Conservation (phyloP, 2,797 vertebrate species). For the Pseudochaenichthys georgianus region DNA sequence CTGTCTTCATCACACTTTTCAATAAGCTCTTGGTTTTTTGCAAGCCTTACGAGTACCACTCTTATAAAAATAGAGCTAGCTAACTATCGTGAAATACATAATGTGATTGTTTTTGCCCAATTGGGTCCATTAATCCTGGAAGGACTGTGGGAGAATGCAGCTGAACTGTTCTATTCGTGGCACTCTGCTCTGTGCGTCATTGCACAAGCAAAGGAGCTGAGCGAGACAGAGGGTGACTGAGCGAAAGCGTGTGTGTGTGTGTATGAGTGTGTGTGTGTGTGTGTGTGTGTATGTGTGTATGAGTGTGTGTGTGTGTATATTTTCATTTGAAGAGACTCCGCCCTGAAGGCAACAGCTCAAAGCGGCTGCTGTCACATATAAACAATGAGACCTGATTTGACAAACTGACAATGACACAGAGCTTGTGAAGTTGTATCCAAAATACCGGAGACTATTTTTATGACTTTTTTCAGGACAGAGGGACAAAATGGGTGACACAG, state of each 20-base stretch:
- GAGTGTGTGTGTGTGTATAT: constrained; percentile 38
- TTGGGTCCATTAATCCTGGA: constrained; percentile 74
- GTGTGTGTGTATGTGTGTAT: neutral
- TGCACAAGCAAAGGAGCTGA: constrained; percentile 66
- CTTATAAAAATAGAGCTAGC: constrained; percentile 38
- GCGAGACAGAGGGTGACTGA: constrained; percentile 37
- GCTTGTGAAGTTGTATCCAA: constrained; percentile 31
- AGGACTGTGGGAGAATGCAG: constrained; percentile 60
- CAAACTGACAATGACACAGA: constrained; percentile 57
- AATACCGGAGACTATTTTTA: constrained; percentile 40
- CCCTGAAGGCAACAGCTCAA: constrained; percentile 68
- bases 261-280: too few species aligned
- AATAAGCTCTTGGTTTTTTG: neutral
- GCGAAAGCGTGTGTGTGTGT: neutral
- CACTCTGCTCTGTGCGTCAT: constrained; percentile 71
- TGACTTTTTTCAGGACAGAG: constrained; percentile 35
- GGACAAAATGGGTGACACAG: constrained; percentile 53
- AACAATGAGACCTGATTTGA: constrained; percentile 70
- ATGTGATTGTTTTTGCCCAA: constrained; percentile 65
- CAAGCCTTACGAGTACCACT: constrained; percentile 9
- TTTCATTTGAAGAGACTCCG: constrained; percentile 58
- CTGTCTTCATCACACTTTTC: constrained; percentile 2
- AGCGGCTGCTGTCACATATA: constrained; percentile 71
- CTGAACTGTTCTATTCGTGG: constrained; percentile 75
- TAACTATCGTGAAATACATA: constrained; percentile 60